Base-by-base conservation (phyloP, 1,140 invertebrate species). In the Alviniconcha marisindica region DNA sequence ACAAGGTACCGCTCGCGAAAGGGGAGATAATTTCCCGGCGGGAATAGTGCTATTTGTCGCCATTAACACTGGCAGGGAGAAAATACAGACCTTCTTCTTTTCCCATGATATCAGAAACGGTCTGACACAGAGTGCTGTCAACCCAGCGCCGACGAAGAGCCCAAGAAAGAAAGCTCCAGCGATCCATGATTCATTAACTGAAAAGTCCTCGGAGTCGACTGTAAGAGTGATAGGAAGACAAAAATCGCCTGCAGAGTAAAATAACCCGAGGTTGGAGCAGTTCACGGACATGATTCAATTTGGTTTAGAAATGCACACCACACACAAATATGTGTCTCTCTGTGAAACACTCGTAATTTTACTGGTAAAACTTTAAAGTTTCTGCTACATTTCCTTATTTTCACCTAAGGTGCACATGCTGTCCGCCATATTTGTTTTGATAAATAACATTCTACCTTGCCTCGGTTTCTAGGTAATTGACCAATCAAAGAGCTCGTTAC, bases 121-220 rank as follows among this genome's bases (percentile, higher is more conserved):
- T 77, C 81, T 85, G 7, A 85, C 87, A 56, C 85, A 84, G 28
- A 89, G 73, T 15, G 81, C 83, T 42, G 85, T 79, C 10, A 88
- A 44, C n/a, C 77, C 54, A 21, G 80, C 83, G 51, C 89, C 89
- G 28, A 89, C 31, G 31, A 87, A 21, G 14, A 90, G 77, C 36
- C 89, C 89, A 21, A 90, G 78, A 81, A 87, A 82, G 66, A 90
- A 90, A n/a, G 88, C 89, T 15, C 88, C 88, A 51, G 86, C 88
- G 18, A 90, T 89, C 89, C 89, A 90, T 38, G 40, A 78, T 7
- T 74, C 42, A 69, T 90, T 73, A 12, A 85, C 56, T 2, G 84
- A 79, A 48, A 87, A 88, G 7, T 83, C 69, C 51, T 87, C 83
- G 69, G 84, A 78, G 63, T 87, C 82, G 36, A 83, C 79, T 31